Conservation (phyloP, 2,888 invertebrate species). For the Nomada hirtipes region DNA sequence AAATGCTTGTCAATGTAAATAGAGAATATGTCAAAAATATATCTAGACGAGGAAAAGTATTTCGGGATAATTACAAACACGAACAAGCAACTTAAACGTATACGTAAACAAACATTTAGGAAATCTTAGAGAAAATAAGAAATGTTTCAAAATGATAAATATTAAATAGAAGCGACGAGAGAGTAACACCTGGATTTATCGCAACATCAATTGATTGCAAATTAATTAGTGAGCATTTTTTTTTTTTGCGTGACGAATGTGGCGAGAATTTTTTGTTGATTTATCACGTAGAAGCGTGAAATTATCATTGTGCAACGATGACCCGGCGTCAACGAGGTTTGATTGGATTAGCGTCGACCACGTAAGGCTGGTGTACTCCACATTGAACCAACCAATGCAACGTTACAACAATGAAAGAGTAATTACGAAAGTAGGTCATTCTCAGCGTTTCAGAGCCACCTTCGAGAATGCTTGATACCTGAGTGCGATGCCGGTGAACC, state of each 20-base stretch:
- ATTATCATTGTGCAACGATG: slow-evolving; percentile 43
- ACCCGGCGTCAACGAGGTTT: slow-evolving; percentile 51
- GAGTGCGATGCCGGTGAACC: slow-evolving; percentile 24
- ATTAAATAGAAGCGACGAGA: no score
- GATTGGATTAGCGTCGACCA: slow-evolving; percentile 60
- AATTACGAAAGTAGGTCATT: slow-evolving; percentile 68
- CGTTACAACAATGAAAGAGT: slow-evolving; percentile 63
- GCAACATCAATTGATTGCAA: background rate
- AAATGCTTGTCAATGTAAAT: no score
- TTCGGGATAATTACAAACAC: no score
- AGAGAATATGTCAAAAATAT: no score
- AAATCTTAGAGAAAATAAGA: no score
- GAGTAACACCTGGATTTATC: no score
- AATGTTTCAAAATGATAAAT: no score
- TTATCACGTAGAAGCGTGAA: slow-evolving; percentile 27
- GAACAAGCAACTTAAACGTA: no score
- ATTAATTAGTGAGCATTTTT: background rate
- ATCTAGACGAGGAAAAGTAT: no score
- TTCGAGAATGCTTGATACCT: slow-evolving; percentile 55
- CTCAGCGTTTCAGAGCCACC: slow-evolving; percentile 48
- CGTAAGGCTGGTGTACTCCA: slow-evolving; percentile 43
- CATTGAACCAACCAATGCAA: slow-evolving; percentile 35
- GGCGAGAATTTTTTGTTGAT: background rate
- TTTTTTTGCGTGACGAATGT: background rate
- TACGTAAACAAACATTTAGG: no score